Evolutionary conservation across 2,797 vertebrate species (phyloP).

Genomic region (Micromesistius poutassou): DNA sequence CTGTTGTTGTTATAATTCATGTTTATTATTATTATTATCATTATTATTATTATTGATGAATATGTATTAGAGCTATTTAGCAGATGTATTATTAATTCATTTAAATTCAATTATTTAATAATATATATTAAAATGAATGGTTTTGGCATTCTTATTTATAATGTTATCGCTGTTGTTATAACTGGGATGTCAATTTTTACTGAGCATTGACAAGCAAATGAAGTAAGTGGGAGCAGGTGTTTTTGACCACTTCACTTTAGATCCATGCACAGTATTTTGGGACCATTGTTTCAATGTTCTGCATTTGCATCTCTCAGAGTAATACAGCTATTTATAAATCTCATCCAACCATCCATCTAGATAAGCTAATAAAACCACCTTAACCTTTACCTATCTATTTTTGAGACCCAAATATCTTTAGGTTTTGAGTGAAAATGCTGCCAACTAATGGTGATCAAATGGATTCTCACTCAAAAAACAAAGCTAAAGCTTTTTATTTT

Average conservation of each 20-base stretch:
- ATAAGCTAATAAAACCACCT: background rate
- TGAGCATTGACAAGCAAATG: background rate
- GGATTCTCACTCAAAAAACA: background rate
- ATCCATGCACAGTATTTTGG: background rate
- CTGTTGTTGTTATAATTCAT: background rate
- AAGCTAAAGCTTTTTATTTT: background rate
- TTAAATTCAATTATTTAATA: too few relatives aligned
- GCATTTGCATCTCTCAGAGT: background rate
- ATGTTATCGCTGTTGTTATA: background rate
- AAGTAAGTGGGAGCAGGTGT: background rate
- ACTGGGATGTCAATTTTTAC: background rate
- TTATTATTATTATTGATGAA: background rate
- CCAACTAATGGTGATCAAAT: background rate
- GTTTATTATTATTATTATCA: background rate
- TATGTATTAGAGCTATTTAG: background rate
- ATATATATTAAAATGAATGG: background rate
- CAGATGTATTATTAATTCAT: too few relatives aligned
- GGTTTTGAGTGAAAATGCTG: background rate
- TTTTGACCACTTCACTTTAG: background rate
- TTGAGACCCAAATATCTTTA: background rate
- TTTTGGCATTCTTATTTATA: constrained; percentile 1
- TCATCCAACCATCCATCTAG: background rate
- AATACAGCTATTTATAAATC: background rate
- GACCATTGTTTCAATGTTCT: background rate
- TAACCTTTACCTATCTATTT: background rate